Evolutionary conservation across 2,797 vertebrate genomes (phyloP).

Genomic region (Apogon hyalosoma): DNA sequence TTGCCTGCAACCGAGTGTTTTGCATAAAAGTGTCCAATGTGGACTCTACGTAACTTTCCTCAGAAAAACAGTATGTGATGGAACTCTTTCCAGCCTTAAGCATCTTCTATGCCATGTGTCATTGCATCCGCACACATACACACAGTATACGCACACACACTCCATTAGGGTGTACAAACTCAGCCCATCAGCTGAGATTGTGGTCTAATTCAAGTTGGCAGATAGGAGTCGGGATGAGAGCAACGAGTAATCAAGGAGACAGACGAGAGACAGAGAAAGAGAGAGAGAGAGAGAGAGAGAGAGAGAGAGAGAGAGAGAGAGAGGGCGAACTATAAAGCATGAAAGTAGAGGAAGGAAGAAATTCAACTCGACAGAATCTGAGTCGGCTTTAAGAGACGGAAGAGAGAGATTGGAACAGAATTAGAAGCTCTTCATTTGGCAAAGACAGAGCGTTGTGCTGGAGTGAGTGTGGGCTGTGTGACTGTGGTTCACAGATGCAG

Average conservation of each 20-base stretch:
- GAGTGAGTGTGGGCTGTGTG: slow-evolving; percentile 14
- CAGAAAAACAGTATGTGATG: slow-evolving; percentile 27
- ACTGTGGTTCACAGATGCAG: slow-evolving; percentile 10
- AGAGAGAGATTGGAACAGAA: slow-evolving; percentile 21
- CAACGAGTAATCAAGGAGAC: slow-evolving; percentile 62
- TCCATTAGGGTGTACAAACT: slow-evolving; percentile 35
- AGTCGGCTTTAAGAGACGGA: slow-evolving; percentile 11
- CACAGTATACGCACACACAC: slow-evolving; percentile 5
- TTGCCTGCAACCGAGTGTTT: slow-evolving; percentile 1
- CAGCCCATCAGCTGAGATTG: slow-evolving; percentile 40
- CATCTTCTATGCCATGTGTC: slow-evolving; percentile 24
- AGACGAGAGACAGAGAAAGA: slow-evolving; percentile 28
- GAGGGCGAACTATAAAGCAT: slow-evolving; percentile 36
- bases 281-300: slow-evolving; percentile 11
- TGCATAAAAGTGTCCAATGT: not conserved
- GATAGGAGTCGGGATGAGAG: slow-evolving; percentile 56
- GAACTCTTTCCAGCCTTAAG: slow-evolving; percentile 37
- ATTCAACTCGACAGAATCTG: slow-evolving; percentile 35
- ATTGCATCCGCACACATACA: slow-evolving; percentile 3
- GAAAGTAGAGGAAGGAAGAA: slow-evolving; percentile 44
- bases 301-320: slow-evolving; percentile 10
- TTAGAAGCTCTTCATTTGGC: slow-evolving; percentile 26
- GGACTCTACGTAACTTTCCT: slow-evolving; percentile 21
- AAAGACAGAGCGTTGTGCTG: slow-evolving; percentile 11
- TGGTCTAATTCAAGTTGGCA: slow-evolving; percentile 67